Base-by-base conservation (phyloP, 1,140 invertebrate genomes). In the roundworm (Caenorhabditis elegans) region DNA sequence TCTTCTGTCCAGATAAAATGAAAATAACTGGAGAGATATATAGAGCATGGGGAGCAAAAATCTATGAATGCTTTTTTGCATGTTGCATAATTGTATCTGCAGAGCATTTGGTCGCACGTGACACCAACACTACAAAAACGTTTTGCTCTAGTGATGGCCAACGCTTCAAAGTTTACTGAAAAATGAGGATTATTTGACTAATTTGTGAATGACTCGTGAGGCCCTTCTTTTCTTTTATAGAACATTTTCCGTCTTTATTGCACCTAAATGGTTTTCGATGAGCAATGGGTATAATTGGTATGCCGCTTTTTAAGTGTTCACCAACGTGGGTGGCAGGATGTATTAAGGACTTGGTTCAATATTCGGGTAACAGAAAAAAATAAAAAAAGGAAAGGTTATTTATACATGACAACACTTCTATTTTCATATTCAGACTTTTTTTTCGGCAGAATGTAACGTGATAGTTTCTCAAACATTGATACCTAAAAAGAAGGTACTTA, bases 151-250 rank as follows among this genome's bases (percentile, higher is more conserved):
- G 1, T 3, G 60, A 2, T 60, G 53, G 24, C 53, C 34, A 39
- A 70, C 19, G 60, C 10, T n/a, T 70, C 34, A 70, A 70, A 70
- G 60, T 70, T 70, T 70, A 70, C n/a, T n/a, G 17, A n/a, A 26
- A n/a, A n/a, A 22, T n/a, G 34, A 19, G n/a, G 34, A 39, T 70
- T 70, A 70, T 70, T 70, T 24, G 60, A 13, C 60, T 39, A 70
- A 70, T 70, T 70, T 70, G 34, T 39, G 34, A 70, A 26, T 5
- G 60, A 24, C 34, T 60, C 24, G 4, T 60, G 60, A 70, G 36
- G 60, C 36, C 53, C 34, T 28, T 31, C 43, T 6, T 43, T 70
- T 39, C 26, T 70, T 6, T 8, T 70, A n/a, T n/a, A n/a, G n/a
- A n/a, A n/a, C n/a, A n/a, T n/a, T n/a, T 4, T 53, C 11, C 4